These are phyloP conservation scores for Melangyna quadrimaculata DNA, from an alignment of 2,888 invertebrate genomes.

Conservation along the genomic window DNA sequence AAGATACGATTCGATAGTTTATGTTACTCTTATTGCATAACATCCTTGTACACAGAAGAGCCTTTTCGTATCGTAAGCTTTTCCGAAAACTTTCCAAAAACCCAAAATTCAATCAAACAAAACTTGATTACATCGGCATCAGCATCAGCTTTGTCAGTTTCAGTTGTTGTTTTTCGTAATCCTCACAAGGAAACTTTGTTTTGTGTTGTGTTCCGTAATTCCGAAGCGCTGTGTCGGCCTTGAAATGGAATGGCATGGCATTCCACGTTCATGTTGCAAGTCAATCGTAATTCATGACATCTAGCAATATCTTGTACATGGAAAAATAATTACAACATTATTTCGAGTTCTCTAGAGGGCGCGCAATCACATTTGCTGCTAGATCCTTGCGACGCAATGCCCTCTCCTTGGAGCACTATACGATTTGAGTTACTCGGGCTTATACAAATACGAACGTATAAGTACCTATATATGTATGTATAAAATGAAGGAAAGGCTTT, in stretches of 20 bases:
- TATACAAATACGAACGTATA: background rate
- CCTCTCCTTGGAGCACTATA: background rate
- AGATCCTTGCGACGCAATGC: conserved; percentile 18
- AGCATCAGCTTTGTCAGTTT: conserved; percentile 24
- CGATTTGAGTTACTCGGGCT: background rate
- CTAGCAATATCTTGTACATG: conserved; percentile 63
- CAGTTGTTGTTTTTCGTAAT: background rate
- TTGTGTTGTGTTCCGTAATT: background rate
- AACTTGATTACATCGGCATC: conserved; percentile 52
- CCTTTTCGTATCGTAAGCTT: conserved; percentile 10
- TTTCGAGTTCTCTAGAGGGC: conserved; percentile 48
- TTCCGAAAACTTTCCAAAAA: conserved; percentile 48
- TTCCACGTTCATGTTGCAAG: conserved; percentile 49
- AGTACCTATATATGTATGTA: background rate
- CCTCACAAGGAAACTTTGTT: conserved; percentile 24
- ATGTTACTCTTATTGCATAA: conserved; percentile 36
- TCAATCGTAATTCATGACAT: conserved; percentile 66
- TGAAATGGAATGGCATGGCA: conserved; percentile 30
- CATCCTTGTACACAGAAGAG: background rate
- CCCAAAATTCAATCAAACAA: conserved; percentile 60
- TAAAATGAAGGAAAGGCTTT: background rate
- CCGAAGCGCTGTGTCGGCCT: conserved; percentile 44
- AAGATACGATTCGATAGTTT: background rate
- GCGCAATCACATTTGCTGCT: conserved; percentile 48
- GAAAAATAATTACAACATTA: conserved; percentile 70